Percentiles rank a stretch among this genome's conserved stretches.
These are phyloP conservation scores for Hyperoplus immaculatus DNA, from an alignment of 2,797 vertebrate genomes.

Conservation along the genomic window DNA sequence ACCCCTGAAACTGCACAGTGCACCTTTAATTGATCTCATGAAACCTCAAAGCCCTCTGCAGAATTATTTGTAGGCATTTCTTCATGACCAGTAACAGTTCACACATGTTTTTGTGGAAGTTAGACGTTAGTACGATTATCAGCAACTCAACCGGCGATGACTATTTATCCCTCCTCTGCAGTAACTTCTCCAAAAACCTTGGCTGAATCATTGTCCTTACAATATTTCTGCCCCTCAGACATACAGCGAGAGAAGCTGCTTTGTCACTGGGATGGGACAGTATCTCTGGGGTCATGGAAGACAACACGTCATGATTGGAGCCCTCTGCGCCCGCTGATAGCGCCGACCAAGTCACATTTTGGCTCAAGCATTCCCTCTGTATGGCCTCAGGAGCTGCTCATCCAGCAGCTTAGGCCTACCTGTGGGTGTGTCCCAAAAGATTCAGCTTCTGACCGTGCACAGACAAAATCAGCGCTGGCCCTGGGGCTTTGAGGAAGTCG, in stretches of 20 bases:
- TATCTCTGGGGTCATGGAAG: slow-evolving; percentile 66
- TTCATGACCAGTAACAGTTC: slow-evolving; percentile 4
- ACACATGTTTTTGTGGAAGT: background rate
- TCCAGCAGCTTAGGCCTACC: slow-evolving; percentile 10
- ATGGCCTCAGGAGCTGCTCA: slow-evolving; percentile 31
- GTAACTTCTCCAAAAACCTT: slow-evolving; percentile 33
- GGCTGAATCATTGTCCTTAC: slow-evolving; percentile 23
- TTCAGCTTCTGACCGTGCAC: background rate
- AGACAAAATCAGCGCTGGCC: background rate
- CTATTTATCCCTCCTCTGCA: slow-evolving; percentile 21
- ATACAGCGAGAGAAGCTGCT: slow-evolving; percentile 44
- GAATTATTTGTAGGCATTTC: background rate
- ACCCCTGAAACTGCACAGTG: too few species aligned
- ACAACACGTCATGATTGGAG: slow-evolving; percentile 53
- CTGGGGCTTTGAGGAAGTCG: slow-evolving; percentile 68
- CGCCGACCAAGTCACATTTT: slow-evolving; percentile 65
- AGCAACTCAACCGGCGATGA: slow-evolving; percentile 1
- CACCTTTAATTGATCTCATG: background rate
- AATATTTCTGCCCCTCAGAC: background rate
- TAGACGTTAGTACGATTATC: background rate
- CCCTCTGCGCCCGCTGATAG: slow-evolving; percentile 40
- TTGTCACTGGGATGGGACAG: slow-evolving; percentile 66
- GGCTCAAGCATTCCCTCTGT: slow-evolving; percentile 67
- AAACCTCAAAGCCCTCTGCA: slow-evolving; percentile 9
- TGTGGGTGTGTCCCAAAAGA: background rate